phyloP scores from a whole-genome alignment of 2,797 vertebrate species.

The Sternarchorhynchus goeldii region DNA sequence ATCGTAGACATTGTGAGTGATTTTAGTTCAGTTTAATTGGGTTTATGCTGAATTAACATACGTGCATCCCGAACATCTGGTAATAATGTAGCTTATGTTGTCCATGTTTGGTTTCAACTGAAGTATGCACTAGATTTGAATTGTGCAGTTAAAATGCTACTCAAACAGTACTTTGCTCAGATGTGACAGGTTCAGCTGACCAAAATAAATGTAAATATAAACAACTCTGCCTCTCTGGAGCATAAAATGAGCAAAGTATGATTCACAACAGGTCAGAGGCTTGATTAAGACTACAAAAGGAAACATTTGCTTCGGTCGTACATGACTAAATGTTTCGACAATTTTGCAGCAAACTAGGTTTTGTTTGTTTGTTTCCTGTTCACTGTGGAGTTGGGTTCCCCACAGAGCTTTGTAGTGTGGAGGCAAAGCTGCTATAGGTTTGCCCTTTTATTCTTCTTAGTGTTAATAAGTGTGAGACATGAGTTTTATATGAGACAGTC shows the following conservation, averaged over 20 bases:
- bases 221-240: not conserved
- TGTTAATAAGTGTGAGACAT: too few species aligned
- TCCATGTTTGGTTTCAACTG: not conserved
- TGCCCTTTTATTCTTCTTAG: too few species aligned
- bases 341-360: too few species aligned
- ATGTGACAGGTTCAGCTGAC: constrained; percentile 34
- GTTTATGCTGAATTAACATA: too few species aligned
- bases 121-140: not conserved
- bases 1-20: too few species aligned
- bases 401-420: too few species aligned
- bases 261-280: constrained; percentile 7
- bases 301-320: not conserved
- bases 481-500: too few species aligned
- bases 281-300: not conserved
- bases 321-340: not conserved
- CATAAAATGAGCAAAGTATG: not conserved
- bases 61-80: too few species aligned
- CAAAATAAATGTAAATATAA: constrained; percentile 28
- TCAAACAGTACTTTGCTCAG: constrained; percentile 26
- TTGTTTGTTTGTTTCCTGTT: too few species aligned
- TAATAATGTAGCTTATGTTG: not conserved
- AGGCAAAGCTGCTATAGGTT: too few species aligned
- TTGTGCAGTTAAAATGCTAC: constrained; percentile 5
- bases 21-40: too few species aligned
- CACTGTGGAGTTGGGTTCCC: too few species aligned